Conservation (phyloP, 2,797 vertebrate genomes). For the Agapornis canus region DNA sequence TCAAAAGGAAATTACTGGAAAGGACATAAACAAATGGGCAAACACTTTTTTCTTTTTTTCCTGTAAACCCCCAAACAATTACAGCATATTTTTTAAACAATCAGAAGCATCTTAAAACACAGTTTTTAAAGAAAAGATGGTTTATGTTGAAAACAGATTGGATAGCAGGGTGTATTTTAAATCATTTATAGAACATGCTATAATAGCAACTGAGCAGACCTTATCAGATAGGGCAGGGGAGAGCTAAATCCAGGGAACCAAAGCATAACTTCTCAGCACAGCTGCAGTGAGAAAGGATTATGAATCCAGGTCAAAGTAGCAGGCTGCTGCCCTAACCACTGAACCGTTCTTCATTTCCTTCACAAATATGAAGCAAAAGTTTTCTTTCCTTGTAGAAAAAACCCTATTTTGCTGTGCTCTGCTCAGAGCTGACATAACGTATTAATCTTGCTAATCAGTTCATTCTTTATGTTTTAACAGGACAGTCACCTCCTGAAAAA, state of each 20-base stretch:
- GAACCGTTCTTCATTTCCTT: background rate
- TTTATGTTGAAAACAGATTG: background rate
- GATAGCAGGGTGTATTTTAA: background rate
- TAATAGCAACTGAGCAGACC: background rate
- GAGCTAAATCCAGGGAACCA: background rate
- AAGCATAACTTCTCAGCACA: background rate
- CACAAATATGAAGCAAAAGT: background rate
- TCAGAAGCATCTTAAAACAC: background rate
- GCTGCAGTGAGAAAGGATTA: background rate
- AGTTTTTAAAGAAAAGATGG: background rate
- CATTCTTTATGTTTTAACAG: conserved; percentile 46
- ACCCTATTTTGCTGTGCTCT: background rate
- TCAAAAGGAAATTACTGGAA: background rate
- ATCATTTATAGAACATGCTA: background rate
- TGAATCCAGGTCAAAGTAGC: background rate
- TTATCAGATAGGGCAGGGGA: background rate
- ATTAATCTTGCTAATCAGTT: background rate
- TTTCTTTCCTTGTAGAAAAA: background rate
- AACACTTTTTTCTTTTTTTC: background rate
- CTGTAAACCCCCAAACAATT: background rate
- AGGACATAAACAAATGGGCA: background rate
- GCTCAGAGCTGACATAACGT: background rate
- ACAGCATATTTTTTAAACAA: background rate
- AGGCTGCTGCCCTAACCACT: background rate
- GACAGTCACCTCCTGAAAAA: conserved; percentile 81